Base-by-base conservation (phyloP, 2,888 invertebrate genomes). In the Meteorus colon region DNA sequence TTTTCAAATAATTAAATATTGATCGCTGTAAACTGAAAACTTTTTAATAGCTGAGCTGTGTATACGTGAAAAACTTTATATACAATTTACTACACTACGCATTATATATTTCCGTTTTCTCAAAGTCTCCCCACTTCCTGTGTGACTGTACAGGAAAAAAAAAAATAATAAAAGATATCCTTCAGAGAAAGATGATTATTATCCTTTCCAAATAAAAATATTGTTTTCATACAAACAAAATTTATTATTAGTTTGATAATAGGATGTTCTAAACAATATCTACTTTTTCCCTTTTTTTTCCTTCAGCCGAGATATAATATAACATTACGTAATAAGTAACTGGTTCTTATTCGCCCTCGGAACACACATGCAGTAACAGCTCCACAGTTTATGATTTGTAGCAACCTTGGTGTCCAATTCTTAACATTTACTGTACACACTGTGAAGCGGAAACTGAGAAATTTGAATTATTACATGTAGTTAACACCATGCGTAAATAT, bases 61-160 rank as follows among this genome's bases (percentile, higher is more conserved):
- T 45, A 45, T 45, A 45, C 6, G 10, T 45, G 12, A 45, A 45
- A 45, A 45, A 14, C 31, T 63, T 4, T 63, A 34, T 34, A 5
- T 14, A n/a, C 31, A 34, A 10, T 63, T 63, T 63, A 62, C 10
- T 24, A 45, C n/a, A 66, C 2, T 1, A 45, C 45, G 8, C 10
- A 24, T 37, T 45, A 41, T 41, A 10, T 66, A 10, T 66, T 8
- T 66, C 14, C 70, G 45, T 73, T 34, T 10, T 27, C 60, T 72
- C 14, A 12, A 45, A 8, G 45, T 69, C 51, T 41, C 60, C 68
- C 68, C 72, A 76, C 71, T 72, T 67, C 60, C 67, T 62, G 67
- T 62, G 67, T 68, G 51, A 65, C 60, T 45, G 63, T 73, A 34
- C 76, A 73, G n/a, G 66, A 2, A 34, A 8, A 34, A 8, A 24